phyloP scores from a whole-genome alignment of 2,888 invertebrate species.

The Conistra vaccinii region DNA sequence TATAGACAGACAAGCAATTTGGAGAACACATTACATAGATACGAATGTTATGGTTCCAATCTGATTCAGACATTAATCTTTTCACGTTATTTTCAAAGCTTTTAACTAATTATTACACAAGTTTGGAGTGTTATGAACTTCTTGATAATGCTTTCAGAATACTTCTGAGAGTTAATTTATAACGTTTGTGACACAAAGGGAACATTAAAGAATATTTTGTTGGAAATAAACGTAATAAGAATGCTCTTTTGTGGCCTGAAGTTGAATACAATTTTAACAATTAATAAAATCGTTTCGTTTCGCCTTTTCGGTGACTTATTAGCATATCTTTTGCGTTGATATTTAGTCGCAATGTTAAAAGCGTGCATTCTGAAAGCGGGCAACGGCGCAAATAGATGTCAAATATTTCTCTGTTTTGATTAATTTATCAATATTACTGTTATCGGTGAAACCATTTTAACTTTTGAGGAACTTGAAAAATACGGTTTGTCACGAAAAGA shows the following conservation, averaged over 20 bases:
- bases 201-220: conserved; percentile 29
- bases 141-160: conserved; percentile 39
- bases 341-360: background rate
- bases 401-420: no score
- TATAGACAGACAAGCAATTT: conserved; percentile 16
- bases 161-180: conserved; percentile 22
- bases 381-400: no score
- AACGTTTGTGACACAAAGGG: conserved; percentile 27
- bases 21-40: conserved; percentile 4
- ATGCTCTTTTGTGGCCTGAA: background rate
- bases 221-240: conserved; percentile 5
- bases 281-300: background rate
- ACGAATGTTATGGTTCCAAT: conserved; percentile 41
- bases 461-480: no score
- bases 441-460: no score
- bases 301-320: background rate
- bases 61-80: conserved; percentile 43
- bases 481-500: no score
- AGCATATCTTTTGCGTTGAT: background rate
- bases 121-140: conserved; percentile 49
- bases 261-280: conserved; percentile 11
- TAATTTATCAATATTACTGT: no score
- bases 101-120: conserved; percentile 60
- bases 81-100: conserved; percentile 44
- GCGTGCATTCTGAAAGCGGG: no score